Conservation (phyloP, 2,888 invertebrate genomes). For the Eupithecia exiguata region DNA sequence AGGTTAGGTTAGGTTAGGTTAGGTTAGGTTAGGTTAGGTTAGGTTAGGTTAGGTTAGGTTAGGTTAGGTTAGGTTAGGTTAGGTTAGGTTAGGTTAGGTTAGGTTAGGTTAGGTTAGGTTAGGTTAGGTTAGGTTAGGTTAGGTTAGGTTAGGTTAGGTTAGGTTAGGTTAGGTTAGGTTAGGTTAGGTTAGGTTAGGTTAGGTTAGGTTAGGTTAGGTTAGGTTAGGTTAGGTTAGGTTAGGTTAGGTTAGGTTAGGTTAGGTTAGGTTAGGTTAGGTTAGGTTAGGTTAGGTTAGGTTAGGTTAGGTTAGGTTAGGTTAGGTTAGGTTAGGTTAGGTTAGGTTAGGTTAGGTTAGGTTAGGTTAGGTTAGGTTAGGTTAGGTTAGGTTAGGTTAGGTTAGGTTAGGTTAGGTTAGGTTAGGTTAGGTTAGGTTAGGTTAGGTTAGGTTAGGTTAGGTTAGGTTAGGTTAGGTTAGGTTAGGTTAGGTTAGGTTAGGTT, state of each 20-base stretch:
- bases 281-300: conserved; percentile 29
- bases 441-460: conserved; percentile 24
- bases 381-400: conserved; percentile 32
- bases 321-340: conserved; percentile 18
- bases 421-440: conserved; percentile 22
- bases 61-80: conserved; percentile 44
- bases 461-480: conserved; percentile 24
- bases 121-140: conserved; percentile 38
- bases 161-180: conserved; percentile 39
- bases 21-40: conserved; percentile 43
- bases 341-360: conserved; percentile 21
- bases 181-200: conserved; percentile 36
- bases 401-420: conserved; percentile 25
- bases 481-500: not conserved
- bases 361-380: conserved; percentile 33
- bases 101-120: conserved; percentile 36
- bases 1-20: conserved; percentile 41
- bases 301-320: conserved; percentile 17
- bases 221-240: conserved; percentile 35
- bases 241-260: conserved; percentile 39
- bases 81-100: conserved; percentile 36
- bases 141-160: conserved; percentile 39
- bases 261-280: conserved; percentile 24
- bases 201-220: conserved; percentile 28
- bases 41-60: conserved; percentile 37